Evolutionary conservation across 2,888 invertebrate species (phyloP), one percentile per base, ranked within the genome.

Genomic region (Salpingus planirostris): DNA sequence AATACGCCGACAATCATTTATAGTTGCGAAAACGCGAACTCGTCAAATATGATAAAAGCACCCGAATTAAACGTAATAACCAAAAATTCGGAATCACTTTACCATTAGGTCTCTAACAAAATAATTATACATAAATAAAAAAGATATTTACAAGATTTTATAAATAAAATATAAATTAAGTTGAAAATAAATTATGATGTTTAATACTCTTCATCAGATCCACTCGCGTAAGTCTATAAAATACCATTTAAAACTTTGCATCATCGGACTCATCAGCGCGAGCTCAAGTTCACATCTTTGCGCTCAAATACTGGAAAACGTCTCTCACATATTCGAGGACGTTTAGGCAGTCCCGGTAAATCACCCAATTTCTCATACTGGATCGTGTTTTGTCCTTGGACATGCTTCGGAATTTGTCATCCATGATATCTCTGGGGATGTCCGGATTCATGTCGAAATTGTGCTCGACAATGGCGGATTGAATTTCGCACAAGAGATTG

Each of bases 401-500:
- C n/a, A n/a, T n/a, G 34, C 65, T 54, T 11, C 68, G 60, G 29
- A 54, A 58, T 11, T 64, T 59, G 5, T 51, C 43, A 3, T 59
- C 47, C 68, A 73, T 71, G 13, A 62, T 54, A 24, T 65, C 64
- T 2, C 71, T 59, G 2, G 51, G 54, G 4, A 72, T 62, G 47
- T 72, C 67, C 54, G 59, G 47, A 51, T 62, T 65, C 45, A 67
- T 67, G 53, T 61, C 61, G 49, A 71, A 64, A 43, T 67, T 67
- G 54, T 67, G 68, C 40, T 67, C 66, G 37, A 58, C 44, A 54
- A 74, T 69, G 43, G 71, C 71, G 55, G 74, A 72, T 61, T 76
- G 76, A 30, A 84, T 67, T 58, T 78, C 76, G 57, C 83, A 83
- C 28, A 85, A 69, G 2, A 84, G 70, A 44, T 69, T 68, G 52